Evolutionary conservation across 1,140 invertebrate species (phyloP).

Genomic region (Drosophila azteca): DNA sequence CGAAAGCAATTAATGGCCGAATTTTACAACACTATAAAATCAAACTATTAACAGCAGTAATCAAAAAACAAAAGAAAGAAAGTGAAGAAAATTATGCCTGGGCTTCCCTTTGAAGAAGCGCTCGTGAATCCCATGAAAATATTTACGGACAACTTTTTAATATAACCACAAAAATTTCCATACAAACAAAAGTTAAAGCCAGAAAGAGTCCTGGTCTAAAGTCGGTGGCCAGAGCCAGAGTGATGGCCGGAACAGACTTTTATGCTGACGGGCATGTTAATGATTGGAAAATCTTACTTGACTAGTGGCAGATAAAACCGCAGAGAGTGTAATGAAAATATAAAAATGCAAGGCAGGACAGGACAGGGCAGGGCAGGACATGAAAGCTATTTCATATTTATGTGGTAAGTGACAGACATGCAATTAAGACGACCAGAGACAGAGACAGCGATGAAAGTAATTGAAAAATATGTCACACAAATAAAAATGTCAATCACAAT

Average conservation of each 20-base stretch:
- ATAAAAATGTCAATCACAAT: constrained; percentile 49
- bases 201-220: constrained; percentile 4
- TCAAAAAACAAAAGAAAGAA: constrained; percentile 4
- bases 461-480: constrained; percentile 32
- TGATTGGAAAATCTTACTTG: constrained; percentile 50
- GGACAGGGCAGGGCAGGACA: not conserved
- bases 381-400: constrained; percentile 29
- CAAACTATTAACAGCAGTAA: constrained; percentile 39
- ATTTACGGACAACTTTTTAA: constrained; percentile 44
- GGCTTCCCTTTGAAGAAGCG: not conserved
- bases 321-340: constrained; percentile 24
- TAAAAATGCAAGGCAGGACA: constrained; percentile 5
- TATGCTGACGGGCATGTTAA: constrained; percentile 55
- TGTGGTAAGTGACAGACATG: constrained; percentile 50
- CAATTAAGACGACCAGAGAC: constrained; percentile 39
- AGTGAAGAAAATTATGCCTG: not conserved
- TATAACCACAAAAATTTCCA: constrained; percentile 43
- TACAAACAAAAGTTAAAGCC: constrained; percentile 14
- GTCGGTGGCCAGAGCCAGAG: not conserved
- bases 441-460: constrained; percentile 15
- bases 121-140: constrained; percentile 28
- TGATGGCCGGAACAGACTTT: constrained; percentile 43
- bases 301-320: constrained; percentile 36
- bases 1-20: constrained; percentile 44
- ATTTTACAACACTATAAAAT: constrained; percentile 56